These are phyloP conservation scores for Myopa testacea DNA, from an alignment of 2,888 invertebrate species.

Conservation along the genomic window DNA sequence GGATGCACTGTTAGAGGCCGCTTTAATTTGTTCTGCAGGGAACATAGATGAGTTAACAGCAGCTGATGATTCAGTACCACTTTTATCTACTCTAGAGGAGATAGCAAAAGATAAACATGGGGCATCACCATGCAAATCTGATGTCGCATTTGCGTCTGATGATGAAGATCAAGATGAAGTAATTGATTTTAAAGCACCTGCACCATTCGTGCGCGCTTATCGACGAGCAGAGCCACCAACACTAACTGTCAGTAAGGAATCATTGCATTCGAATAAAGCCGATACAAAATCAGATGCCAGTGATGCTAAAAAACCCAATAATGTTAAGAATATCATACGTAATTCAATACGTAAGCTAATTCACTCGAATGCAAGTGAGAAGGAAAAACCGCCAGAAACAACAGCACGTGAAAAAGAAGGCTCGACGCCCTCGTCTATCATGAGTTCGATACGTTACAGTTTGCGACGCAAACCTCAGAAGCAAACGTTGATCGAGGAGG, in stretches of 20 bases:
- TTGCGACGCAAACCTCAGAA: constrained; percentile 60
- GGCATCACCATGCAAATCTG: constrained; percentile 25
- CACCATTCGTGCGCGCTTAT: constrained; percentile 65
- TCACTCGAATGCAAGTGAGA: constrained; percentile 49
- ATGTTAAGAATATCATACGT: constrained; percentile 60
- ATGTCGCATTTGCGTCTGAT: constrained; percentile 54
- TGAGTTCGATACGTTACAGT: constrained; percentile 62
- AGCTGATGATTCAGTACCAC: constrained; percentile 16
- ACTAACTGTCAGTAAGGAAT: constrained; percentile 53
- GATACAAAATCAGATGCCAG: constrained; percentile 49
- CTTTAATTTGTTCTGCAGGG: not conserved
- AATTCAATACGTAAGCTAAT: constrained; percentile 65
- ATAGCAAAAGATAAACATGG: not conserved
- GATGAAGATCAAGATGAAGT: constrained; percentile 52
- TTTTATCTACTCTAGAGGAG: not conserved
- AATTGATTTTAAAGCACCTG: constrained; percentile 60
- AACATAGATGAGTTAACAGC: not conserved
- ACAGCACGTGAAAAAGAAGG: constrained; percentile 35
- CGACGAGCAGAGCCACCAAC: constrained; percentile 51
- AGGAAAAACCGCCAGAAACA: constrained; percentile 20
- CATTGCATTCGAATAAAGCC: constrained; percentile 52
- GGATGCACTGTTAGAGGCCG: no score
- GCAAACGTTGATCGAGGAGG: constrained; percentile 14
- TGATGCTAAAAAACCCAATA: constrained; percentile 49
- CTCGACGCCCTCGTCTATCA: constrained; percentile 35